A percentile compares a stretch with the other conserved stretches of the same genome.
phyloP scores from a whole-genome alignment of 2,113 vertebrate species.

The Cryptotis parvus region DNA sequence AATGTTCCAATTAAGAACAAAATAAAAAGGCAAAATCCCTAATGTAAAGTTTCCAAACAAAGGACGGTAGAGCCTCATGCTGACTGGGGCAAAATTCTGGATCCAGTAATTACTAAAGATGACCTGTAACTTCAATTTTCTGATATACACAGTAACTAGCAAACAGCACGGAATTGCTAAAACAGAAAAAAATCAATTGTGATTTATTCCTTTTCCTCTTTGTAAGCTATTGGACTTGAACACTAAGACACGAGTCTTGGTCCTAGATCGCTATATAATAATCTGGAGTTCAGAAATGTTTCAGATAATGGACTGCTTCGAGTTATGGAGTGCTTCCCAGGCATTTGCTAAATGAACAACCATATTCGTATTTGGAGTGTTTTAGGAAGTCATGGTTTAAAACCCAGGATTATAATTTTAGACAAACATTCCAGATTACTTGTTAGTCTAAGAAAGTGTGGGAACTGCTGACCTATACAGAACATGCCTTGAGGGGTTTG shows the following conservation, averaged over 20 bases:
- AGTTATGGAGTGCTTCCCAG: not conserved
- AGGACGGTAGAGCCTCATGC: not conserved
- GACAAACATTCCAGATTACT: not conserved
- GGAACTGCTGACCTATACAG: not conserved
- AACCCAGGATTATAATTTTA: slow-evolving; percentile 35
- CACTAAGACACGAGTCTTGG: not conserved
- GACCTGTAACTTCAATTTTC: not conserved
- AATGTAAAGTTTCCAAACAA: not conserved
- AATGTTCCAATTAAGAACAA: not conserved
- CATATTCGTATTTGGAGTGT: not conserved
- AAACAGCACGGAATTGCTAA: not conserved
- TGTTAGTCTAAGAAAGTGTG: not conserved
- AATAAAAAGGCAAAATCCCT: not conserved
- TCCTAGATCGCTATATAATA: not conserved
- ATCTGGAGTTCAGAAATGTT: not conserved
- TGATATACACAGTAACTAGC: not conserved
- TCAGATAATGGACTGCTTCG: not conserved
- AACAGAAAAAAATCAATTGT: not conserved
- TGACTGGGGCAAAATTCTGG: not conserved
- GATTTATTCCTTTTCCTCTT: slow-evolving; percentile 6
- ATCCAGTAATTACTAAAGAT: not conserved
- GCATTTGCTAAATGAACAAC: not conserved
- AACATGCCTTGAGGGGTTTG: not conserved
- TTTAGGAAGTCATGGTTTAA: not conserved
- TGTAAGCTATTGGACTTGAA: slow-evolving; percentile 1